Evolutionary conservation across 2,797 vertebrate species (phyloP), one percentile per base, ranked within the genome.

Genomic region (Catostomus latipinnis): DNA sequence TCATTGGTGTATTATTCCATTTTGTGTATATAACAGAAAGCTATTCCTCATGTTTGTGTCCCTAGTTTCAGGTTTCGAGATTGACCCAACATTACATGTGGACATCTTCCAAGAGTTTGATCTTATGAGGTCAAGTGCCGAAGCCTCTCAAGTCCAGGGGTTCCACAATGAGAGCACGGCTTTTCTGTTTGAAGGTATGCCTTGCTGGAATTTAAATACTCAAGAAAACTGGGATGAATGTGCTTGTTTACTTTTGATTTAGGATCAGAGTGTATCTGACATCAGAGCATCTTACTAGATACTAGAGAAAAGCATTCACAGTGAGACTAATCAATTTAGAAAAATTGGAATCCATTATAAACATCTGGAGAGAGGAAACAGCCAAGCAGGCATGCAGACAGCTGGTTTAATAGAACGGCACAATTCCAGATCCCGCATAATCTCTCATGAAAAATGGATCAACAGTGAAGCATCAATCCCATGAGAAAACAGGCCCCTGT

Each of bases 121-220:
- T 85, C 89, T 95, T 74, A 93, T 88, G 69, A 91, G 90, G 74
- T 91, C 93, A 60, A 87, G 89, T 9, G 82, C 89, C 1, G 95
- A 95, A 84, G 92, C 95, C 83, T 92, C 85, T 76, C 94, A 94
- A 87, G 95, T 96, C 67, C 92, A 92, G 11, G 95, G 95, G 71
- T 92, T 95, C 80, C 94, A 95, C 88, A 96, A 95, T 90, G 93
- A 94, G 76, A 96, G 93, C 91, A 94, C 86, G 92, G 95, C 95
- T 11, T 96, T 94, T 86, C 91, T 95, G 65, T 96, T 96, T 79
- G 89, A 94, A 96, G 95, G 95, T 96, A 95, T 6, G 80, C 75
- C 6, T 54, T 34, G 22, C 48, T 43, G 50, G 6, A 4, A n/a
- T 62, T 81, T 58, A 5, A 14, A n/a, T 67, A 46, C 52, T 78